A percentile compares a stretch with the other conserved stretches of the same genome.
phyloP scores from a whole-genome alignment of 2,888 invertebrate genomes.

The Nysson spinosus region DNA sequence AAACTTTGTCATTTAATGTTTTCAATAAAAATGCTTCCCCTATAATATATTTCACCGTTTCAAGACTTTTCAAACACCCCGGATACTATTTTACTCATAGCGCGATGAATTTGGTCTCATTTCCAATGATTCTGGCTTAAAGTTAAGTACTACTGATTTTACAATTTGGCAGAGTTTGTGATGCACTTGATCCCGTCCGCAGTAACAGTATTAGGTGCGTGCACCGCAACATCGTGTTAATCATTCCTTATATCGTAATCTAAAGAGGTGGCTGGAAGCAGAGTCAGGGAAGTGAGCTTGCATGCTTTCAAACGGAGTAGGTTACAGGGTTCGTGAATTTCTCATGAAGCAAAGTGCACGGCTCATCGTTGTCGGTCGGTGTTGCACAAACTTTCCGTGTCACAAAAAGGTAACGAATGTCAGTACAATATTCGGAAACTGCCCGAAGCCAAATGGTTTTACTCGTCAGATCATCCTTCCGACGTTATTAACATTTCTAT shows the following conservation, averaged over 20 bases:
- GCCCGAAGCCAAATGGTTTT: background rate
- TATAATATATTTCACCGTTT: no score
- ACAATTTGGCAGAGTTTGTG: no score
- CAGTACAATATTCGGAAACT: background rate
- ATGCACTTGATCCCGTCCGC: no score
- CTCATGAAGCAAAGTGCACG: conserved; percentile 64
- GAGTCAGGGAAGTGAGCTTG: conserved; percentile 62
- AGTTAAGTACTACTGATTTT: no score
- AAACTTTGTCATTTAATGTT: no score
- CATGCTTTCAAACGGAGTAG: conserved; percentile 66
- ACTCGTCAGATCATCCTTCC: no score
- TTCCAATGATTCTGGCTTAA: no score
- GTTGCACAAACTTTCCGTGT: conserved; percentile 14
- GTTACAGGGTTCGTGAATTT: conserved; percentile 68
- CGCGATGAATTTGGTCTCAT: no score
- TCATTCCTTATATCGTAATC: conserved; percentile 72
- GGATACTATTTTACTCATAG: no score
- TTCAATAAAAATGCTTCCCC: no score
- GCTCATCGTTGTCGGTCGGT: conserved; percentile 30
- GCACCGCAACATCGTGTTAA: conserved; percentile 66
- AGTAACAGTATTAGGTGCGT: conserved; percentile 67
- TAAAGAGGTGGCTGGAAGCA: conserved; percentile 69
- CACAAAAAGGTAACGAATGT: conserved; percentile 20
- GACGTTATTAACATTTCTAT: no score
- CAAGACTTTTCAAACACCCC: no score